phyloP scores from a whole-genome alignment of 1,140 invertebrate genomes.

The Trinorchestia longiramus region DNA sequence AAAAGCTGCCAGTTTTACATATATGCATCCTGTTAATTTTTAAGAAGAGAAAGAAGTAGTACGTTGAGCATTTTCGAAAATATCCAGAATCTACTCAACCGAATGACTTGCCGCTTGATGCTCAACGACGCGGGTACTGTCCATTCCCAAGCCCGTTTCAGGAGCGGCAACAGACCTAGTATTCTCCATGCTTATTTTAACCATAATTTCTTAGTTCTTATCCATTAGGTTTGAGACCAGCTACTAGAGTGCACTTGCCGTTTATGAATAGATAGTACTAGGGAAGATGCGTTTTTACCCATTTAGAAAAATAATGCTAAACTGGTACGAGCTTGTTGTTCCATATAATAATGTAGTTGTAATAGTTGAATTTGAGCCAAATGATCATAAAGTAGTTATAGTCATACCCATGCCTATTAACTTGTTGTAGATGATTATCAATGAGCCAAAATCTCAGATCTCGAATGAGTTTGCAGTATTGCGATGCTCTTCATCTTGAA shows the following conservation, averaged over 20 bases:
- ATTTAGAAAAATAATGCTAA: neutral
- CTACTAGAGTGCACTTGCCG: neutral
- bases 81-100: too few relatives aligned
- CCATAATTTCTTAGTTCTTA: neutral
- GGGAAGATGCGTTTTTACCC: neutral
- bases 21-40: too few relatives aligned
- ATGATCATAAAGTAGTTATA: too few relatives aligned
- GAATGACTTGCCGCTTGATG: too few relatives aligned
- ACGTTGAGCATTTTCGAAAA: too few relatives aligned
- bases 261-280: neutral
- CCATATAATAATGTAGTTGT: neutral
- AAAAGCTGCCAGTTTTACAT: too few relatives aligned
- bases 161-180: neutral
- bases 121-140: too few relatives aligned
- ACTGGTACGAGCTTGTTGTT: neutral
- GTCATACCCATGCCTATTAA: neutral
- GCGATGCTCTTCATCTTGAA: neutral
- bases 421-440: neutral
- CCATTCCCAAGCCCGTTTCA: neutral
- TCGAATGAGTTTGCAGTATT: neutral
- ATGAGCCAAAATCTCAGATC: neutral
- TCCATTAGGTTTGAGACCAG: neutral
- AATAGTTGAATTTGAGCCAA: neutral
- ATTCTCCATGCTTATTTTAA: neutral
- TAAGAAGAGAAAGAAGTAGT: too few relatives aligned